Conservation (phyloP, 1,140 invertebrate genomes). For the Pectinophora gossypiella region DNA sequence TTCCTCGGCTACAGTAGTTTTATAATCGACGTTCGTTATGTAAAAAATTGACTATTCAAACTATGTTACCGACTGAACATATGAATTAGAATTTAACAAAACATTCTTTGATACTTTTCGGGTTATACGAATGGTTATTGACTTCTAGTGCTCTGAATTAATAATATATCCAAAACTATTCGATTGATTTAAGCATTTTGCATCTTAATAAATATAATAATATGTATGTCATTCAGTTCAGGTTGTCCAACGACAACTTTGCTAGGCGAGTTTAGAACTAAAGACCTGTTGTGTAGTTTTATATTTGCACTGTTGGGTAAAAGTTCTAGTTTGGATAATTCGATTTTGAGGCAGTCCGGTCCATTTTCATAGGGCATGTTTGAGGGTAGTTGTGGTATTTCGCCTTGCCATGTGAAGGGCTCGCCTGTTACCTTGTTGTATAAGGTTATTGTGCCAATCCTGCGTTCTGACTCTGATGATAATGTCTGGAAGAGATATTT, state of each 20-base stretch:
- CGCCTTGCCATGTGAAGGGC: slow-evolving; percentile 41
- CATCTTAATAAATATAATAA: slow-evolving; percentile 30
- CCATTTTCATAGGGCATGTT: slow-evolving; percentile 26
- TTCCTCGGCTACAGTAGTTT: too few species aligned
- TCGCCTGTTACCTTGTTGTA: slow-evolving; percentile 52
- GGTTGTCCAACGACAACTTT: slow-evolving; percentile 43
- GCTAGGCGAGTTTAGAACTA: slow-evolving; percentile 29
- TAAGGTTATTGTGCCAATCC: slow-evolving; percentile 35
- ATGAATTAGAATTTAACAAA: too few species aligned
- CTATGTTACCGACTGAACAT: too few species aligned
- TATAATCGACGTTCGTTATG: too few species aligned
- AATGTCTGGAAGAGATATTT: too few species aligned
- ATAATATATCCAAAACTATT: too few species aligned
- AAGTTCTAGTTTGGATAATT: slow-evolving; percentile 39
- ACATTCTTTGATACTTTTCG: too few species aligned
- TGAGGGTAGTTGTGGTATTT: slow-evolving; percentile 26
- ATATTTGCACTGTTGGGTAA: slow-evolving; percentile 50
- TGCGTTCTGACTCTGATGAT: slow-evolving; percentile 16
- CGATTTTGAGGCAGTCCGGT: slow-evolving; percentile 23
- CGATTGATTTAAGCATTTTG: too few species aligned
- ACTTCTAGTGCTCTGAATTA: too few species aligned
- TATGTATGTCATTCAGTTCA: slow-evolving; percentile 38
- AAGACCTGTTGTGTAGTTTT: slow-evolving; percentile 31
- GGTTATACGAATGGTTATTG: too few species aligned
- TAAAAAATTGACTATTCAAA: too few species aligned